A percentile compares a stretch with the other conserved stretches of the same genome.
These are phyloP conservation scores for Manacus vitellinus DNA, from an alignment of 2,113 vertebrate species.

Conservation along the genomic window DNA sequence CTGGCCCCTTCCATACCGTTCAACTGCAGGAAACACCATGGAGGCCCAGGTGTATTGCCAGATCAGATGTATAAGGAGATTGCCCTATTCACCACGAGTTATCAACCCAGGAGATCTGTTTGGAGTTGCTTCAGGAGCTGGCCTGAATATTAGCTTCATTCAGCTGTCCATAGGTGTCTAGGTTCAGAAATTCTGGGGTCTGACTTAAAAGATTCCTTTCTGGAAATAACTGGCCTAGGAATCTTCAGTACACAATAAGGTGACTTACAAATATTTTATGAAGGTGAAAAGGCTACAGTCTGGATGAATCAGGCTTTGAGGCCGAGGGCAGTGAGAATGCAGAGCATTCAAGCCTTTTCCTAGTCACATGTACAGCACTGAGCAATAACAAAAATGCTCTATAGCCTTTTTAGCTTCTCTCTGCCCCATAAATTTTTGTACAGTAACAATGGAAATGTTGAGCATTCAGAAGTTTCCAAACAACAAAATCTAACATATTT, in stretches of 20 bases:
- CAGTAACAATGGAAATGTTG: background rate
- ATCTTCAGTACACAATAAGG: background rate
- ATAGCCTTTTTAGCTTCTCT: background rate
- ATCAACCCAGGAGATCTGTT: background rate
- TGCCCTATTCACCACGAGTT: background rate
- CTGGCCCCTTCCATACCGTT: background rate
- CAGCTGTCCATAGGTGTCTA: background rate
- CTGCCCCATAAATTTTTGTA: background rate
- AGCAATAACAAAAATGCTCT: background rate
- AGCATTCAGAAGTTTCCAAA: background rate
- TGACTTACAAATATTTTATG: background rate
- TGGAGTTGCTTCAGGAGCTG: background rate
- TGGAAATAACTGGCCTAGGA: background rate
- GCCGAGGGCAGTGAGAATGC: rapidly evolving
- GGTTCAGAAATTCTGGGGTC: background rate
- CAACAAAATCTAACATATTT: background rate
- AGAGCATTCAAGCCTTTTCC: background rate
- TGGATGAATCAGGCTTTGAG: background rate
- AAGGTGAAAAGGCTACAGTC: background rate
- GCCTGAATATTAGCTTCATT: background rate
- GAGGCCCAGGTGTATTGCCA: background rate
- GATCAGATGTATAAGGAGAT: no score
- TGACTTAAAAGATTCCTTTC: background rate
- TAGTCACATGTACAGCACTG: background rate
- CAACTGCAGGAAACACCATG: background rate